A percentile compares a stretch with the other conserved stretches of the same genome.
These are phyloP conservation scores for Calyptommatus sinebrachiatus DNA, from an alignment of 2,113 vertebrate species.

Conservation along the genomic window DNA sequence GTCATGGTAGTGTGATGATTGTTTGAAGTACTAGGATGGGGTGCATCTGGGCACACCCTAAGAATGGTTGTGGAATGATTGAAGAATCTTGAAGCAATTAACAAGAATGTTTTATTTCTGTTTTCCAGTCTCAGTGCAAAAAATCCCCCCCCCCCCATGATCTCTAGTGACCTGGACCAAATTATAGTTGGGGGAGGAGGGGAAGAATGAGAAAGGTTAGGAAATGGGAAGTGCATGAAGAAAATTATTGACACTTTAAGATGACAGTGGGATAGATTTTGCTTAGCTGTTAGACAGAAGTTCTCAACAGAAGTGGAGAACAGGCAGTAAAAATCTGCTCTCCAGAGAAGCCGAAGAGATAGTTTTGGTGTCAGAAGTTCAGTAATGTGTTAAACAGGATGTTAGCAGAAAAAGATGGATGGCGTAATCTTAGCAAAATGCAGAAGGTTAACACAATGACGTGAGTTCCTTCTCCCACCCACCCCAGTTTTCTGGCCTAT, in stretches of 20 bases:
- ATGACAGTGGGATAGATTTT: fast-evolving
- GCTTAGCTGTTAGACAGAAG: neutral
- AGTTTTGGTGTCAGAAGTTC: neutral
- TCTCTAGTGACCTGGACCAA: slow-evolving; percentile 29
- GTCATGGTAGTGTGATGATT: too few species aligned
- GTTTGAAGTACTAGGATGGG: too few species aligned
- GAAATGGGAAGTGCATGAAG: neutral
- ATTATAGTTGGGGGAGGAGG: slow-evolving; percentile 30
- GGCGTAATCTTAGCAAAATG: slow-evolving; percentile 34
- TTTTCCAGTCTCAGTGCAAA: too few species aligned
- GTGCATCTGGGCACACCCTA: too few species aligned
- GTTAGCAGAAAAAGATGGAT: neutral
- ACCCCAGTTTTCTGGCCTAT: slow-evolving; percentile 32
- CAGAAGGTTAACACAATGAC: slow-evolving; percentile 41
- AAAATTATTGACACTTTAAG: slow-evolving; percentile 7
- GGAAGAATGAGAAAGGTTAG: neutral
- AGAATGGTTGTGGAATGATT: too few species aligned
- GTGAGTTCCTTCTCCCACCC: slow-evolving; percentile 9
- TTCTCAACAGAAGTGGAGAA: neutral
- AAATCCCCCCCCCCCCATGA: too few species aligned
- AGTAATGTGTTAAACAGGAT: fast-evolving
- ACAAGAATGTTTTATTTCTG: too few species aligned
- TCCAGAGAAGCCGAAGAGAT: neutral
- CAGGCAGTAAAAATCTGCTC: slow-evolving; percentile 12
- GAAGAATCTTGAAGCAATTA: too few species aligned